These are phyloP conservation scores for Metaphire vulgaris DNA, from an alignment of 1,140 invertebrate species.

Conservation along the genomic window DNA sequence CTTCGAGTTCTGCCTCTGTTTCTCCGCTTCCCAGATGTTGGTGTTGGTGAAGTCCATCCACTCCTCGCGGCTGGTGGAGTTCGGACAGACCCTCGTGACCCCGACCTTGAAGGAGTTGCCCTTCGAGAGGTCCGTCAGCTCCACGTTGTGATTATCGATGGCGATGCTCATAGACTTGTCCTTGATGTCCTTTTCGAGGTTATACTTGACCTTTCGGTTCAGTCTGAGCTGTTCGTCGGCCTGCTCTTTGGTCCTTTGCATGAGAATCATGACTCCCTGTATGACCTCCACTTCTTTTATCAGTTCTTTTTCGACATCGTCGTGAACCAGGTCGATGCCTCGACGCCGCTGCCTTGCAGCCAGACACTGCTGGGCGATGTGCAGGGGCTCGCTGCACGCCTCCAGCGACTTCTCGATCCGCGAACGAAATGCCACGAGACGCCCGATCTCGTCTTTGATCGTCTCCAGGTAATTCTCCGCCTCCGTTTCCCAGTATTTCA, in stretches of 20 bases:
- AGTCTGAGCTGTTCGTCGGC: slow-evolving; percentile 68
- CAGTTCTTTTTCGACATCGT: slow-evolving; percentile 64
- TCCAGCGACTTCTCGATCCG: slow-evolving; percentile 63
- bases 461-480: slow-evolving; percentile 68
- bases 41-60: slow-evolving; percentile 71
- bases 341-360: slow-evolving; percentile 62
- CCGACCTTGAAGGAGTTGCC: neutral
- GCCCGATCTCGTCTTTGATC: slow-evolving; percentile 65
- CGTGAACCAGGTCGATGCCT: slow-evolving; percentile 72
- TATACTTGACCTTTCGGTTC: slow-evolving; percentile 68
- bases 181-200: slow-evolving; percentile 72
- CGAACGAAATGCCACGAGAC: slow-evolving; percentile 62
- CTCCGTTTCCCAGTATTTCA: slow-evolving; percentile 72
- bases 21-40: slow-evolving; percentile 69
- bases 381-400: slow-evolving; percentile 56
- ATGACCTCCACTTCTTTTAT: slow-evolving; percentile 63
- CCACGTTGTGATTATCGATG: slow-evolving; percentile 59
- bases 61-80: slow-evolving; percentile 54
- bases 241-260: slow-evolving; percentile 65
- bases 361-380: slow-evolving; percentile 52
- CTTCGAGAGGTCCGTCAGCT: slow-evolving; percentile 39
- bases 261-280: slow-evolving; percentile 59
- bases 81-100: neutral
- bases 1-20: slow-evolving; percentile 66
- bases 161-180: slow-evolving; percentile 70